Percentiles rank a stretch among this genome's conserved stretches.
Conservation (phyloP, 2,113 vertebrate genomes). For the human region GRCh38 chr21:20225001-20225500, state of each 20-base stretch:
- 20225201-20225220: neutral
- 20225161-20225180: neutral
- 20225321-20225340: neutral
- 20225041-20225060: neutral
- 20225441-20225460: neutral
- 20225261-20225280: neutral
- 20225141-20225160: neutral
- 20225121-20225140: neutral
- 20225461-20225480: neutral
- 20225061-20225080: neutral
- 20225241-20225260: neutral
- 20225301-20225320: neutral
- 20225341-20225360: neutral
- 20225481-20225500: neutral
- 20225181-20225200: neutral
- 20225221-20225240: neutral
- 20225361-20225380: neutral
- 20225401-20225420: neutral
- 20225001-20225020: neutral
- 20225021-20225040: neutral
- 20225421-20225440: neutral
- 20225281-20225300: neutral
- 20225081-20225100: neutral
- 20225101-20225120: neutral
- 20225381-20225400: no score